Conservation (phyloP, 1,140 invertebrate genomes). For the Drosophila baimaii region DNA sequence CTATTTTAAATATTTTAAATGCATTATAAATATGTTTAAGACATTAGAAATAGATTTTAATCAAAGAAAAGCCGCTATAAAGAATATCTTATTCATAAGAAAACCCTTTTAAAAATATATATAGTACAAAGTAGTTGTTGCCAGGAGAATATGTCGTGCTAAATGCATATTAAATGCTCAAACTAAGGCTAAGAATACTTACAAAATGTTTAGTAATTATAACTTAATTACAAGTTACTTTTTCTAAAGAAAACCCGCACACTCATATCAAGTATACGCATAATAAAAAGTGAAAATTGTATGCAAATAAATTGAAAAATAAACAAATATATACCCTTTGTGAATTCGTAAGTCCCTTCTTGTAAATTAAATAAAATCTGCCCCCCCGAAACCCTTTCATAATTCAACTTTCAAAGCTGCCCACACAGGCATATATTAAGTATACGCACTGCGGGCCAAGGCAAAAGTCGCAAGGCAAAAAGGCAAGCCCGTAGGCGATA, state of each 20-base stretch:
- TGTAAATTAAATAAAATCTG: neutral
- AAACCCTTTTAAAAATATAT: no score
- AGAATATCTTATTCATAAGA: no score
- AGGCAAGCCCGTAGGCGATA: conserved; percentile 7
- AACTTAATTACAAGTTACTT: neutral
- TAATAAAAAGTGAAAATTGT: no score
- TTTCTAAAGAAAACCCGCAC: neutral
- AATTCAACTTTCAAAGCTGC: conserved; percentile 2
- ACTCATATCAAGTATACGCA: neutral
- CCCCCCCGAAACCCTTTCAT: neutral
- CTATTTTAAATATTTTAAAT: no score
- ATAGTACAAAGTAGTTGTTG: neutral
- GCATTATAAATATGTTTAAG: no score
- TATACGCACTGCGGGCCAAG: conserved; percentile 36
- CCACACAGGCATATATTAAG: conserved; percentile 21
- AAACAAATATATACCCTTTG: neutral
- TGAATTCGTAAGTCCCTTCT: neutral
- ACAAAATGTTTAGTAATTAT: neutral
- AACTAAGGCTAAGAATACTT: neutral
- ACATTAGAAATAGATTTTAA: no score
- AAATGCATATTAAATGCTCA: neutral
- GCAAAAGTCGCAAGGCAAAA: conserved; percentile 12
- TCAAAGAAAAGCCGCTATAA: no score
- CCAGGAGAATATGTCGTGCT: neutral
- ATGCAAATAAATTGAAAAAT: neutral